phyloP scores from a whole-genome alignment of 2,888 invertebrate species.

The Scrobipalpa costella region DNA sequence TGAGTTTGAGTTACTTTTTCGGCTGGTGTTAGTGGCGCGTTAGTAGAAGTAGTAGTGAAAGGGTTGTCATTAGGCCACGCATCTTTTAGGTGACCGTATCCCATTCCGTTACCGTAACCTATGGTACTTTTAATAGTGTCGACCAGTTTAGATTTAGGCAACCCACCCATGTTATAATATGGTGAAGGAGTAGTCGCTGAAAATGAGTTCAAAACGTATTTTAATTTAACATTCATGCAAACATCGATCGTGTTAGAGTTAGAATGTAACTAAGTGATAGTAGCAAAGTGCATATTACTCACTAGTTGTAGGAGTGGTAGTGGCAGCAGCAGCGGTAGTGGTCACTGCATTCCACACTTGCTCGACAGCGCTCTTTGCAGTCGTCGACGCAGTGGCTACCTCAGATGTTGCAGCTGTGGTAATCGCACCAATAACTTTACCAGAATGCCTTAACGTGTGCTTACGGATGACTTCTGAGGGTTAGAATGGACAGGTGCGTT shows the following conservation, averaged over 20 bases:
- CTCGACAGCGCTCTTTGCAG: constrained; percentile 67
- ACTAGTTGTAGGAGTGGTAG: constrained; percentile 74
- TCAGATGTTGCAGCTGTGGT: constrained; percentile 77
- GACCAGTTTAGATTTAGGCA: constrained; percentile 75
- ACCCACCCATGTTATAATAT: constrained; percentile 73
- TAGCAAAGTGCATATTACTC: constrained; percentile 47
- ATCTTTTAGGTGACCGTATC: constrained; percentile 66
- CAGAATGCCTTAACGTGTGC: constrained; percentile 88
- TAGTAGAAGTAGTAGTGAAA: constrained; percentile 72
- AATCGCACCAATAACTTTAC: constrained; percentile 83
- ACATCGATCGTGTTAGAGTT: constrained; percentile 39
- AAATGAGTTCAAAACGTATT: constrained; percentile 64
- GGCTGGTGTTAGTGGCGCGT: constrained; percentile 67
- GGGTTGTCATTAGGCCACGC: constrained; percentile 77
- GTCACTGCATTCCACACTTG: constrained; percentile 66
- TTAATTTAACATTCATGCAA: constrained; percentile 66
- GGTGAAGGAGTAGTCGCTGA: constrained; percentile 75
- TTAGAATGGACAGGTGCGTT: constrained; percentile 27
- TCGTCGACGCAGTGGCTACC: constrained; percentile 69
- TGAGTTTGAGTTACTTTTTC: constrained; percentile 75
- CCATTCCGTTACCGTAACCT: constrained; percentile 70
- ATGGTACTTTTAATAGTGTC: constrained; percentile 76
- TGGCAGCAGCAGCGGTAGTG: constrained; percentile 66
- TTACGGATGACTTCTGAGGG: constrained; percentile 82
- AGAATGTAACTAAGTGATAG: background rate